phyloP scores from a whole-genome alignment of 2,888 invertebrate species.

The Acanthosepion esculentum region DNA sequence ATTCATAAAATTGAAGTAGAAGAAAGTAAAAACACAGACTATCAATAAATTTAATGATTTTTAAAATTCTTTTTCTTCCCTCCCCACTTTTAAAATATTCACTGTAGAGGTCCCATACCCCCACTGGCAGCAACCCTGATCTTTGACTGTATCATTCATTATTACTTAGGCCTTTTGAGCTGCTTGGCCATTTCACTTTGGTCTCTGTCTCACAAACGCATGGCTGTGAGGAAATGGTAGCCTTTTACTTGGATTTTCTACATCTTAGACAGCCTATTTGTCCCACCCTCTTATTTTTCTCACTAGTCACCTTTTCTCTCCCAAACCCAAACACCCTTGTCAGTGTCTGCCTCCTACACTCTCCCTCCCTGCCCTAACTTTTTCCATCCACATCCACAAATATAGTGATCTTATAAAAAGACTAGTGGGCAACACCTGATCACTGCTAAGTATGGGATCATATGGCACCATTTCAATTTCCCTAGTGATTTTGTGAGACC shows the following conservation, averaged over 20 bases:
- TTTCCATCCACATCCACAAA: background rate
- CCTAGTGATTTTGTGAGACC: conserved; percentile 8
- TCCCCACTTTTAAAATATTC: background rate
- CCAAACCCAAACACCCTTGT: background rate
- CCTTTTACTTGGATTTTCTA: conserved; percentile 25
- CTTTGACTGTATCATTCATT: background rate
- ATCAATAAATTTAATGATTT: conserved; percentile 33
- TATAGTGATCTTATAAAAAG: background rate
- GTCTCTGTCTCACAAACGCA: conserved; percentile 40
- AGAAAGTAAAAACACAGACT: conserved; percentile 4
- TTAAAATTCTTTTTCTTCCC: background rate
- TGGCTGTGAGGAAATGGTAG: conserved; percentile 44
- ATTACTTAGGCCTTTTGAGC: conserved; percentile 17
- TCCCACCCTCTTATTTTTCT: background rate
- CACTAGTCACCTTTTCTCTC: conserved; percentile 33
- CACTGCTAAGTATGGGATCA: conserved; percentile 33
- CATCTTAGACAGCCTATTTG: conserved; percentile 2
- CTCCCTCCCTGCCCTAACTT: background rate
- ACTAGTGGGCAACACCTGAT: conserved; percentile 9
- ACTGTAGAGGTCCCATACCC: background rate
- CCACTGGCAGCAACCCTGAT: conserved; percentile 1
- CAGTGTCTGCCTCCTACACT: background rate
- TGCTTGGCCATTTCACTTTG: conserved; percentile 34
- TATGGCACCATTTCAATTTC: conserved; percentile 23
- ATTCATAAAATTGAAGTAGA: background rate